phyloP scores from a whole-genome alignment of 2,888 invertebrate genomes.

The Phyllotreta cruciferae region DNA sequence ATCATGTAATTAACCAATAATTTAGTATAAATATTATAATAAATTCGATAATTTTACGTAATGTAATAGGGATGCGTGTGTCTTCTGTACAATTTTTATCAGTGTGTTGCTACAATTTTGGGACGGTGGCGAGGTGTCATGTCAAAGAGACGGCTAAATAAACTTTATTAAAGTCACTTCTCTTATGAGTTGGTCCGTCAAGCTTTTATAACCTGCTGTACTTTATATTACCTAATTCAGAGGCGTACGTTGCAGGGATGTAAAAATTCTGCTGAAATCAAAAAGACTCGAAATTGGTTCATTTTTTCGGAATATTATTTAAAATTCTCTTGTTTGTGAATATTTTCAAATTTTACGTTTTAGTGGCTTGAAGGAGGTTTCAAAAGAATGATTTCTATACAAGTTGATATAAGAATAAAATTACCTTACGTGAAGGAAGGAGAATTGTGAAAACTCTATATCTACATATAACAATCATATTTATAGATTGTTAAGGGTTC shows the following conservation, averaged over 20 bases:
- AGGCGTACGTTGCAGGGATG: neutral
- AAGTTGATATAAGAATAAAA: neutral
- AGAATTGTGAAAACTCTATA: neutral
- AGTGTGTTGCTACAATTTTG: slow-evolving; percentile 15
- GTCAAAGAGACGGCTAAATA: slow-evolving; percentile 21
- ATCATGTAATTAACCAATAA: no score
- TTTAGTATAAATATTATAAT: neutral
- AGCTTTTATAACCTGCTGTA: slow-evolving; percentile 17
- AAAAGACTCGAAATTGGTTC: no score
- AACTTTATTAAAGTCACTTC: slow-evolving; percentile 28
- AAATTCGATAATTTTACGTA: neutral
- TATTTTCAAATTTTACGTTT: no score
- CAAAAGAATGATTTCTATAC: no score
- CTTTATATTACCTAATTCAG: slow-evolving; percentile 18
- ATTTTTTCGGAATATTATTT: no score
- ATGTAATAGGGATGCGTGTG: neutral
- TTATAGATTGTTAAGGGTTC: no score
- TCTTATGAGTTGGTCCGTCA: slow-evolving; percentile 25
- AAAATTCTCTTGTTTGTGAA: no score
- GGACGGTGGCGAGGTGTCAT: slow-evolving; percentile 16
- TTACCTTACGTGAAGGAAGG: neutral
- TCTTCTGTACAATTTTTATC: slow-evolving; percentile 9
- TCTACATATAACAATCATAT: no score
- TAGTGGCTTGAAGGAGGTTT: no score
- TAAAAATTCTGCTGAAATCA: no score